Evolutionary conservation across 1,140 invertebrate genomes (phyloP).

Genomic region (Lanistes nyassanus): DNA sequence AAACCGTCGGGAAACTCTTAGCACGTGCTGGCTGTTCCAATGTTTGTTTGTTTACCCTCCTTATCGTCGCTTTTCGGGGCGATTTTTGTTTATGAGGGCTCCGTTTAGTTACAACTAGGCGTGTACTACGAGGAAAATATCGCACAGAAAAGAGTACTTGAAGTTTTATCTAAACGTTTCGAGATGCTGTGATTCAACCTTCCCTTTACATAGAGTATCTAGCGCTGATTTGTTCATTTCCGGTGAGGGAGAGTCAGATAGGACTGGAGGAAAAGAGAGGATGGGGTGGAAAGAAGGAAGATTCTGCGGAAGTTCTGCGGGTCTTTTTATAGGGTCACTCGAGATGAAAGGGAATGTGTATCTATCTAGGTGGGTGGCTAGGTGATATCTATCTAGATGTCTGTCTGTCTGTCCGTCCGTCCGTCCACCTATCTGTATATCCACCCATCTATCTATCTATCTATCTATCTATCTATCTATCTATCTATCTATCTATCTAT

Average conservation of each 20-base stretch:
- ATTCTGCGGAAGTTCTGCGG: no score
- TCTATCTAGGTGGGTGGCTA: neutral
- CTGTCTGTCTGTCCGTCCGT: neutral
- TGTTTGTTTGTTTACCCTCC: slow-evolving; percentile 21
- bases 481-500: neutral
- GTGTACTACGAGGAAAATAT: neutral
- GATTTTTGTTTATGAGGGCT: slow-evolving; percentile 9
- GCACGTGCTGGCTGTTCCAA: slow-evolving; percentile 4
- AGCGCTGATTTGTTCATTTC: no score
- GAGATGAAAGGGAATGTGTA: neutral
- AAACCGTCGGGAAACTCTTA: neutral
- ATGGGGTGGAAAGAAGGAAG: neutral
- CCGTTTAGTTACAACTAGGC: slow-evolving; percentile 1
- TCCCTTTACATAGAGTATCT: no score
- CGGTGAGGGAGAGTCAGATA: neutral
- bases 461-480: neutral
- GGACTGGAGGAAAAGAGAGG: neutral
- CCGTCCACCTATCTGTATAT: neutral
- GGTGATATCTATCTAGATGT: neutral
- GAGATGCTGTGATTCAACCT: neutral
- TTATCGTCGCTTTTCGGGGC: neutral
- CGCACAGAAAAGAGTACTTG: slow-evolving; percentile 2
- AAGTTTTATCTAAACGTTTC: slow-evolving; percentile 15
- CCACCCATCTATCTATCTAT: slow-evolving; percentile 2
- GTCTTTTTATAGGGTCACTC: no score